Evolutionary conservation across 2,888 invertebrate genomes (phyloP), one percentile per base, ranked within the genome.

Genomic region (Dynastes tityus): DNA sequence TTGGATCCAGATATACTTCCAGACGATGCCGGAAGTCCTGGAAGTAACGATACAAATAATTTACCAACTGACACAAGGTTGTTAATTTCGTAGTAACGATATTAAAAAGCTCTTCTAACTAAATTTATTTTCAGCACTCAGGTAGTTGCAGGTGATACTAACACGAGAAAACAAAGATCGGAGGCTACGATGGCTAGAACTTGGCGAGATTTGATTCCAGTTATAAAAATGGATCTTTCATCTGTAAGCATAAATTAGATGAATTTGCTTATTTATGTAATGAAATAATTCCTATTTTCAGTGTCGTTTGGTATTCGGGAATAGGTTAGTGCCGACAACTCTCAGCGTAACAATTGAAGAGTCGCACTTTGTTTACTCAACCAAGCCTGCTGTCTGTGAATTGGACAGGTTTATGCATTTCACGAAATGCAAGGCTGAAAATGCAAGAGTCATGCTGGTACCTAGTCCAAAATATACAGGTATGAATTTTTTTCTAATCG

Each of bases 341-440:
- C 90, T 99, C 77, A 96, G 97, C 22, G 93, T 97, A 84, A 96
- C 95, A 78, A 95, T 98, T 71, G 98, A 98, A 88, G 98, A 98
- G 89, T 95, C 97, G 8, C 97, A 97, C 87, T 94, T 98, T 87
- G 94, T 96, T 45, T 98, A 98, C 88, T 97, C 98, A 80, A 98
- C 98, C 6, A 97, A 97, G 88, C 97, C 97, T 4, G 97, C 98
- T 0, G 97, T 97, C 1, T 98, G 98, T 13, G 94, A 95, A 45
- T 91, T 98, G 80, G 98, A 98, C 89, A 93, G 96, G 87, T 95
- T 98, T 83, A 98, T 98, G 97, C 98, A 98, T 89, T 96, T 97
- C 84, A 94, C 96, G 9, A 98, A 97, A 89, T 96, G 96, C 79
- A 96, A 96, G 89, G 96, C 97, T 5, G 98, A 99, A 88, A 98